Evolutionary conservation across 2,797 vertebrate genomes (phyloP).

Genomic region (Sebastolobus altivelis): DNA sequence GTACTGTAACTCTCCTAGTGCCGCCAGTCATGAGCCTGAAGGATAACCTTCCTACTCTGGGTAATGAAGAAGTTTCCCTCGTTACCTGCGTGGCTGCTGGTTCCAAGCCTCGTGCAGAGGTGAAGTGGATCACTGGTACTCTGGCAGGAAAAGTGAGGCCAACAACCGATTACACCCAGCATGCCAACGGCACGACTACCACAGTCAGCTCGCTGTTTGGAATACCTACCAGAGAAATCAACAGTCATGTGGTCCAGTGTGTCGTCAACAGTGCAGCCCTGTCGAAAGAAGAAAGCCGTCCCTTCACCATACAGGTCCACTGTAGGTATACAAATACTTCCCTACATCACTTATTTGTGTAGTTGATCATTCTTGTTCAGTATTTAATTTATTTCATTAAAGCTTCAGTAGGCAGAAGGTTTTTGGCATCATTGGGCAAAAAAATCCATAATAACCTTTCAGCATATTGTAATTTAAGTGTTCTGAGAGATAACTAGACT

Average conservation of each 20-base stretch:
- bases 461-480: too few relatives aligned
- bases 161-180: background rate
- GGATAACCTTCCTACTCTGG: conserved; percentile 2
- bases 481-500: too few relatives aligned
- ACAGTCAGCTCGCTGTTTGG: conserved; percentile 61
- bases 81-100: conserved; percentile 60
- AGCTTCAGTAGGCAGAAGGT: too few relatives aligned
- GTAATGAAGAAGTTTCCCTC: conserved; percentile 34
- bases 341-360: background rate
- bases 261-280: conserved; percentile 42
- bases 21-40: conserved; percentile 47
- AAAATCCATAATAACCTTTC: too few relatives aligned
- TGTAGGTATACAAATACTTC: conserved; percentile 64
- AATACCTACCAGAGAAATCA: conserved; percentile 49
- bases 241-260: conserved; percentile 54
- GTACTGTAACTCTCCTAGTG: conserved; percentile 50
- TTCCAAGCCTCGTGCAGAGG: conserved; percentile 61
- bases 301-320: conserved; percentile 56
- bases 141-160: conserved; percentile 8
- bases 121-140: conserved; percentile 49
- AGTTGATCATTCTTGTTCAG: background rate
- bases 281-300: background rate
- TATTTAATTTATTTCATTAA: background rate
- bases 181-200: conserved; percentile 55
- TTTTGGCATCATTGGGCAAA: too few relatives aligned